Evolutionary conservation across 2,113 vertebrate genomes (phyloP).

Genomic region (Phaetusa simplex): DNA sequence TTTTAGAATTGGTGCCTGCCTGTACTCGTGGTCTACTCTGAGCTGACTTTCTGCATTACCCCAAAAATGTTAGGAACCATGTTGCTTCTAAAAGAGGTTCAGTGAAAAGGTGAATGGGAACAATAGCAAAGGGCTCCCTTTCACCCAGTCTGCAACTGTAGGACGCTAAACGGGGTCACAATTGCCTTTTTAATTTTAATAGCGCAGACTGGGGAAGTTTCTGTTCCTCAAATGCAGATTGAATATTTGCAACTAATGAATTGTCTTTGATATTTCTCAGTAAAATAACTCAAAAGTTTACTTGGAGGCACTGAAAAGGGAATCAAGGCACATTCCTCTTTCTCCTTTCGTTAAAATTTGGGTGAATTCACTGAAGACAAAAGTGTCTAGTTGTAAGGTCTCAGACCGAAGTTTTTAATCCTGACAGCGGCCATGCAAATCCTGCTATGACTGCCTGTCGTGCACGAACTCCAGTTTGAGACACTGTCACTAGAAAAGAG

Average conservation of each 20-base stretch:
- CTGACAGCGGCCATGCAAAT: background rate
- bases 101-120: background rate
- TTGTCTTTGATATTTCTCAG: background rate
- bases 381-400: background rate
- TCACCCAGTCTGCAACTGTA: background rate
- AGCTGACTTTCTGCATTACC: background rate
- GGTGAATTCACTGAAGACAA: background rate
- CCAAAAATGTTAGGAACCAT: background rate
- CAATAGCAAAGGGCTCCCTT: background rate
- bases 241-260: background rate
- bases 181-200: background rate
- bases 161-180: background rate
- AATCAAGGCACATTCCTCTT: background rate
- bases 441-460: background rate
- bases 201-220: background rate
- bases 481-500: background rate
- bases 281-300: background rate
- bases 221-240: background rate
- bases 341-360: background rate
- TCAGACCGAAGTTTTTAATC: background rate
- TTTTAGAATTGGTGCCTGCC: background rate
- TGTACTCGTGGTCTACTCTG: background rate
- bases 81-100: background rate
- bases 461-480: background rate
- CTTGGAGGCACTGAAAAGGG: background rate